Percentiles rank a stretch among this genome's conserved stretches.
Evolutionary conservation across 2,888 invertebrate species (phyloP).

Genomic region (Eueremaeus valkanovi): DNA sequence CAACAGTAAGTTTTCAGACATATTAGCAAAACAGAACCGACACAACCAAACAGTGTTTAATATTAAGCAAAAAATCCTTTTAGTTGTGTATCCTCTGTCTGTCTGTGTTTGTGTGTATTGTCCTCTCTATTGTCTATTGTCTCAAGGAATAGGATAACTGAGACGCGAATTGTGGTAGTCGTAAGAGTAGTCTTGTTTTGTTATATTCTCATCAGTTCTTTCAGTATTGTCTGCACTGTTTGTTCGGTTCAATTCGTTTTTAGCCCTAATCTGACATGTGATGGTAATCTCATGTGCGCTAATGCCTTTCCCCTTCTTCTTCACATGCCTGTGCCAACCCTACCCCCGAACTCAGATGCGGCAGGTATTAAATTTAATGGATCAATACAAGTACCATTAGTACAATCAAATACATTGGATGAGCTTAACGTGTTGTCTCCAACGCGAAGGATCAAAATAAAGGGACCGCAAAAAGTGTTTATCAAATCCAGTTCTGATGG

Average conservation of each 20-base stretch:
- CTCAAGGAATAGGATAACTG: neutral
- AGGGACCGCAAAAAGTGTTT: slow-evolving; percentile 23
- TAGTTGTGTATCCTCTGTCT: neutral
- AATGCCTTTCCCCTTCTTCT: neutral
- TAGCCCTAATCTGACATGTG: slow-evolving; percentile 13
- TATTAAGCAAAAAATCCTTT: neutral
- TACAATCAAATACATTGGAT: slow-evolving; percentile 76
- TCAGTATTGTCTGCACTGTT: neutral
- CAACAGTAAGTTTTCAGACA: slow-evolving; percentile 52
- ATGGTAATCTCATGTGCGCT: slow-evolving; percentile 12
- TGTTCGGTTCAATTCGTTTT: neutral
- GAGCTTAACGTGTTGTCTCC: slow-evolving; percentile 48
- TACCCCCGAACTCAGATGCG: neutral
- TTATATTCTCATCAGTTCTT: too few species aligned
- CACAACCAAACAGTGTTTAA: neutral
- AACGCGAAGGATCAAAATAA: slow-evolving; percentile 4
- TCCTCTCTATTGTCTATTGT: too few species aligned
- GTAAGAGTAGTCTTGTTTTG: neutral
- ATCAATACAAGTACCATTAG: slow-evolving; percentile 69
- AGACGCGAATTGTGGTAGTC: neutral
- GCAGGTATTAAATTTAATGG: slow-evolving; percentile 37
- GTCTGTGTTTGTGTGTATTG: neutral
- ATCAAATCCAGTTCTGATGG: neutral
- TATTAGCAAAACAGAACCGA: neutral
- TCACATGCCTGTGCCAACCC: neutral